Conservation (phyloP, 2,888 invertebrate genomes). For the Lepidocyrtoides sp. region DNA sequence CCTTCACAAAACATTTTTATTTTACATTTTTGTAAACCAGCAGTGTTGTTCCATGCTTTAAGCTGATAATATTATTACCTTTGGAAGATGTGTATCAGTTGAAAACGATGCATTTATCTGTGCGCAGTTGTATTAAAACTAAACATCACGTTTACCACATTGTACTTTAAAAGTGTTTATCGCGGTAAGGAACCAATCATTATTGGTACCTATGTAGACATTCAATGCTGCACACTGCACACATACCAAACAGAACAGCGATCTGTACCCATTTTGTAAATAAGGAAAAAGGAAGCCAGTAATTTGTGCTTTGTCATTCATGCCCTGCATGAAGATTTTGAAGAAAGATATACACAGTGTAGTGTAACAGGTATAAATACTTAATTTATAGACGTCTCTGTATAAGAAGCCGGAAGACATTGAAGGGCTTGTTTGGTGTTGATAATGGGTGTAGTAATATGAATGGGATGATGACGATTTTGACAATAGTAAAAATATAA, state of each 20-base stretch:
- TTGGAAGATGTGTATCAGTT: too few species aligned
- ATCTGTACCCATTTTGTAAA: neutral
- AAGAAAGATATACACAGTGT: neutral
- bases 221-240: too few species aligned
- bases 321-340: neutral
- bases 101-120: too few species aligned
- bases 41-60: too few species aligned
- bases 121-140: too few species aligned
- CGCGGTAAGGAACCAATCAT: too few species aligned
- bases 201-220: too few species aligned
- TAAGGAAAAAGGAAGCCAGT: conserved; percentile 27
- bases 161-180: too few species aligned
- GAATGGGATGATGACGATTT: conserved; percentile 46
- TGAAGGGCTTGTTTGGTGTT: conserved; percentile 35
- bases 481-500: conserved; percentile 26
- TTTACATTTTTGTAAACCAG: too few species aligned
- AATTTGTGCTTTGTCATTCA: conserved; percentile 15
- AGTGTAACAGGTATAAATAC: conserved; percentile 12
- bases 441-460: conserved; percentile 12
- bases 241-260: neutral
- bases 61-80: too few species aligned
- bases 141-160: too few species aligned
- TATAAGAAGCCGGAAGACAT: conserved; percentile 46
- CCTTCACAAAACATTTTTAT: too few species aligned
- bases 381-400: conserved; percentile 24